Conservation (phyloP, 1,140 invertebrate species). For the Drosophila nigrodunni region DNA sequence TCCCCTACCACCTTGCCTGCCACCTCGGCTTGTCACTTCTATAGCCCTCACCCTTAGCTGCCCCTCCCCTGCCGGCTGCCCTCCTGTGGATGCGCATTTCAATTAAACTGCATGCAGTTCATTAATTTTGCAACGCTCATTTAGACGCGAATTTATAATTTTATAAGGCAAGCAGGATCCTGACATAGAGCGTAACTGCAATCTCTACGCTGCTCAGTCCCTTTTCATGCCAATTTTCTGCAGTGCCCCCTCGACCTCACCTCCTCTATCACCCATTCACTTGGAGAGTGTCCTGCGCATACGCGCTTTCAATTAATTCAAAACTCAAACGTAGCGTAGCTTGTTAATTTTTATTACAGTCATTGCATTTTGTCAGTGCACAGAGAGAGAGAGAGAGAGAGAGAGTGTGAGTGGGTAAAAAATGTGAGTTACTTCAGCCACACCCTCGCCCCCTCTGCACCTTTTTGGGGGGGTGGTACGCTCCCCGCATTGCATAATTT, state of each 20-base stretch:
- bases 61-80: background rate
- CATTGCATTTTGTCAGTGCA: slow-evolving; percentile 78
- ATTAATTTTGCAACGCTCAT: slow-evolving; percentile 82
- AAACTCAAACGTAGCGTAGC: slow-evolving; percentile 84
- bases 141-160: slow-evolving; percentile 83
- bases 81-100: slow-evolving; percentile 68
- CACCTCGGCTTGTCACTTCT: background rate
- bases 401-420: slow-evolving; percentile 2
- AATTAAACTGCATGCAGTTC: slow-evolving; percentile 83
- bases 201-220: background rate
- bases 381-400: slow-evolving; percentile 4
- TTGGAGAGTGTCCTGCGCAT: slow-evolving; percentile 59
- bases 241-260: background rate
- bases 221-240: background rate
- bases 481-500: slow-evolving; percentile 74
- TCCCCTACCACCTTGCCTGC: background rate
- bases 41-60: background rate
- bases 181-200: slow-evolving; percentile 16
- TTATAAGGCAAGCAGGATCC: slow-evolving; percentile 45
- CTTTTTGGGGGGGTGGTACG: background rate
- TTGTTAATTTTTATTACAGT: slow-evolving; percentile 84
- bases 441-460: too few species aligned
- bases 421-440: background rate
- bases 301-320: slow-evolving; percentile 84
- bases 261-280: background rate